Evolutionary conservation across 2,888 invertebrate genomes (phyloP).

Genomic region (Diaphora mendica): DNA sequence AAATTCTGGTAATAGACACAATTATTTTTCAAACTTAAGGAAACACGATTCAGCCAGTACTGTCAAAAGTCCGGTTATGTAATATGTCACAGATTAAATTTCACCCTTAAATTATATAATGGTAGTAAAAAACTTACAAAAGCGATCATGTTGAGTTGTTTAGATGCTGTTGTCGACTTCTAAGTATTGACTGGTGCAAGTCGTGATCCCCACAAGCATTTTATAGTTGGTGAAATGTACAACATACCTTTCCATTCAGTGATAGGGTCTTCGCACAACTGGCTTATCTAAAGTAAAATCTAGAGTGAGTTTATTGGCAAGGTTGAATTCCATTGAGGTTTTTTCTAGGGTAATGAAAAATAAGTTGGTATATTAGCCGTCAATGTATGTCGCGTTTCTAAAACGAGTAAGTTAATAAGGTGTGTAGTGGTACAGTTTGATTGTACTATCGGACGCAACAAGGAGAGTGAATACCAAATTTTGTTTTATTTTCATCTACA

Average conservation of each 20-base stretch:
- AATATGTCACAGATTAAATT: background rate
- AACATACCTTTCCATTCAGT: conserved; percentile 80
- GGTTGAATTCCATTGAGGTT: conserved; percentile 48
- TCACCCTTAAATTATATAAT: conserved; percentile 25
- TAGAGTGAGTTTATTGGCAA: background rate
- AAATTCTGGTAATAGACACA: background rate
- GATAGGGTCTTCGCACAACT: conserved; percentile 71
- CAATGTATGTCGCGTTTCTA: conserved; percentile 48
- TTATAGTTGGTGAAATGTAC: conserved; percentile 84
- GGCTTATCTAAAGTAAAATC: conserved; percentile 26
- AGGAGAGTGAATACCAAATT: conserved; percentile 58
- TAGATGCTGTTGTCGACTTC: conserved; percentile 73
- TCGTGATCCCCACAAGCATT: conserved; percentile 70
- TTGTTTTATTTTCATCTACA: conserved; percentile 65
- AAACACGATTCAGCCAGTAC: conserved; percentile 33
- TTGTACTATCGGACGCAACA: conserved; percentile 57
- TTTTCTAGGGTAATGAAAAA: conserved; percentile 9
- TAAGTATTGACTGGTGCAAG: conserved; percentile 77
- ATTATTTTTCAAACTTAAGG: conserved; percentile 25
- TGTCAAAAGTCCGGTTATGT: background rate
- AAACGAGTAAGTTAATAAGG: conserved; percentile 31
- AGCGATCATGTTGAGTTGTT: conserved; percentile 82
- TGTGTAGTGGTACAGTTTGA: conserved; percentile 48
- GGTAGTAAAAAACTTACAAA: conserved; percentile 73
- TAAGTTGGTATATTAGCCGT: background rate